Base-by-base conservation (phyloP, 2,113 vertebrate species). In the Cebus imitator region DNA sequence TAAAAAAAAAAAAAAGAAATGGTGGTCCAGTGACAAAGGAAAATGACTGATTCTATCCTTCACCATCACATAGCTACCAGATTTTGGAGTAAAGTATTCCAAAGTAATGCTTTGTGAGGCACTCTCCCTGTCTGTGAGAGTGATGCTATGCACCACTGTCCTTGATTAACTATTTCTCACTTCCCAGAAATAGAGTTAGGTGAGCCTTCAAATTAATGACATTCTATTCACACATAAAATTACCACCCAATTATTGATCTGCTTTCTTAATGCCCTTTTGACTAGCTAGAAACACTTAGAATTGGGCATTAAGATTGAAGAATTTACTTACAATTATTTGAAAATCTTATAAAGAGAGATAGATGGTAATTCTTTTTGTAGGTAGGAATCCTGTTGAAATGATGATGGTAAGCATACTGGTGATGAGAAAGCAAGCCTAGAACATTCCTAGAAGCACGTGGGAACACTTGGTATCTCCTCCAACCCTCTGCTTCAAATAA, bases 1-100 rank as follows among this genome's bases (percentile, higher is more conserved):
- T 90, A 95, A 45, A 95, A 89, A 32, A 70, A 92, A 95, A 90
- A 93, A 87, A 70, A 92, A 96, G 52, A 95, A 89, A 61, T 32
- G 50, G 90, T 94, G 50, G 73, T 66, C 55, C 40, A 48, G 20
- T 70, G 82, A 94, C 58, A 75, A 83, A 89, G 91, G 95, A 87
- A 94, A 96, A 75, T 52, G 25, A 70, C 32, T 73, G 86, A 20
- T 90, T 90, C 52, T 78, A 11, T 37, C 95, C 58, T 32, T 90
- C 80, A 25, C n/a, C 23, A 8, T 90, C 82, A 23, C 35, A 68
- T 23, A 85, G 75, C 79, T 80, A 86, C 58, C n/a, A 40, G 70
- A 48, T 94, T 78, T 90, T 37, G 10, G 14, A 82, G 35, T 79
- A 64, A 82, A 66, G 23, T 35, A 50, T 27, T 66, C 37, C 17